A percentile compares a stretch with the other conserved stretches of the same genome.
Conservation (phyloP, 2,888 invertebrate genomes). For the Molanna angustata region DNA sequence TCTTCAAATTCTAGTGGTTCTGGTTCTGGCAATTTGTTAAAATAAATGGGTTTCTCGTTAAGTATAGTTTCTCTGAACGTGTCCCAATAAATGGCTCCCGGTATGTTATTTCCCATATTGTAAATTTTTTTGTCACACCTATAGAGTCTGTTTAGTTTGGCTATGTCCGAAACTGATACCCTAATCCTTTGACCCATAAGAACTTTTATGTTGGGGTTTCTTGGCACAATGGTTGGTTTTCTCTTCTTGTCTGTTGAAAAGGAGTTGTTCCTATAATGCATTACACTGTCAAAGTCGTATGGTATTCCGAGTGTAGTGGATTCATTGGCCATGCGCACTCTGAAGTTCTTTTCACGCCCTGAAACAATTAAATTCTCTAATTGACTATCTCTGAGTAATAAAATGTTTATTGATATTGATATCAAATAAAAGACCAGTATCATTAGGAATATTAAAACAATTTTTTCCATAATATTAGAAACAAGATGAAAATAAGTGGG, state of each 20-base stretch:
- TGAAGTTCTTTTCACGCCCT: slow-evolving; percentile 37
- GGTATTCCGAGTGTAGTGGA: slow-evolving; percentile 35
- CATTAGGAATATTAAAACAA: too few relatives aligned
- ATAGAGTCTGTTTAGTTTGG: slow-evolving; percentile 39
- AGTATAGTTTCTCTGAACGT: slow-evolving; percentile 26
- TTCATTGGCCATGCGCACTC: slow-evolving; percentile 33
- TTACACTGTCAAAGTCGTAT: slow-evolving; percentile 38
- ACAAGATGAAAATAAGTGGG: too few relatives aligned
- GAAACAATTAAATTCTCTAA: slow-evolving; percentile 25
- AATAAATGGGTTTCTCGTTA: slow-evolving; percentile 30
- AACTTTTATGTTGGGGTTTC: slow-evolving; percentile 35
- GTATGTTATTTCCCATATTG: slow-evolving; percentile 29
- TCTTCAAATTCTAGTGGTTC: slow-evolving; percentile 31
- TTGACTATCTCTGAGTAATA: neutral
- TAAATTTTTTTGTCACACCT: slow-evolving; percentile 33
- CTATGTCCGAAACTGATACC: slow-evolving; percentile 37
- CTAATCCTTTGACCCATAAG: slow-evolving; percentile 42
- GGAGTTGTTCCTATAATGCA: slow-evolving; percentile 47
- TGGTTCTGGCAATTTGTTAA: slow-evolving; percentile 31
- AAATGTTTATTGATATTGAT: neutral
- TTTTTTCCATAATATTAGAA: too few relatives aligned
- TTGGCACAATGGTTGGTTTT: slow-evolving; percentile 45
- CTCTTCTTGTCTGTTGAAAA: slow-evolving; percentile 46
- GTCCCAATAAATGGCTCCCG: slow-evolving; percentile 31
- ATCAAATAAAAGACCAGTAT: too few relatives aligned